Base-by-base conservation (phyloP, 2,888 invertebrate genomes). In the Drosophila siamana region DNA sequence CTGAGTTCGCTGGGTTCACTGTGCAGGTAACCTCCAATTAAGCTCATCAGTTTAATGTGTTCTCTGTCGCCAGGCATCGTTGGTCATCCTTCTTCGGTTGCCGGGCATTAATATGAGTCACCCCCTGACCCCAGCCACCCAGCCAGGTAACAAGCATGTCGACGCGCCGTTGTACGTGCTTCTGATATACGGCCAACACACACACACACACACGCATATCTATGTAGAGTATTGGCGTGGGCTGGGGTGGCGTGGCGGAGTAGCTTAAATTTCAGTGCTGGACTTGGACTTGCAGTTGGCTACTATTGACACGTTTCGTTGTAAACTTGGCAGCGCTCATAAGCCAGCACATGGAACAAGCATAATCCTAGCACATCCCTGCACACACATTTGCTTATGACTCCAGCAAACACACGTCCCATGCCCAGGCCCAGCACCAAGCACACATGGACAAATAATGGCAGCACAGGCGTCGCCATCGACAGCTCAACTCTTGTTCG, bases 11-110 rank as follows among this genome's bases (percentile, higher is more conserved):
- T 46, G 70, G 54, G 70, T 67, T 67, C 66, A 52, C 54, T 65
- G 66, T 69, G 76, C 70, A 78, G 79, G 82, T 86, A 86, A 86
- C 84, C 86, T 78, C 74, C 86, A 86, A 86, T 86, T 88, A 86
- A 86, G 86, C 88, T 88, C 88, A 88, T 86, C 86, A 88, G 88
- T 78, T 86, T 88, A 86, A 86, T 88, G 86, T 83, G 79, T 66
- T 78, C 79, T 70, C 72, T 68, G 83, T 81, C 86, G 73, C 76
- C 74, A 60, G 56, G 55, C 56, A 60, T 48, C 50, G 59, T 16
- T 19, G 44, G 44, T 41, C 56, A 36, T 67, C 47, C 50, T 40
- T 55, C 51, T 46, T 46, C 43, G 24, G 22, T 43, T 51, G 66
- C 59, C 61, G 59, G 65, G 71, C 81, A 88, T 86, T 88, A 86